These are phyloP conservation scores for Nothobranchius kuhntae DNA, from an alignment of 2,113 vertebrate genomes.

Conservation along the genomic window DNA sequence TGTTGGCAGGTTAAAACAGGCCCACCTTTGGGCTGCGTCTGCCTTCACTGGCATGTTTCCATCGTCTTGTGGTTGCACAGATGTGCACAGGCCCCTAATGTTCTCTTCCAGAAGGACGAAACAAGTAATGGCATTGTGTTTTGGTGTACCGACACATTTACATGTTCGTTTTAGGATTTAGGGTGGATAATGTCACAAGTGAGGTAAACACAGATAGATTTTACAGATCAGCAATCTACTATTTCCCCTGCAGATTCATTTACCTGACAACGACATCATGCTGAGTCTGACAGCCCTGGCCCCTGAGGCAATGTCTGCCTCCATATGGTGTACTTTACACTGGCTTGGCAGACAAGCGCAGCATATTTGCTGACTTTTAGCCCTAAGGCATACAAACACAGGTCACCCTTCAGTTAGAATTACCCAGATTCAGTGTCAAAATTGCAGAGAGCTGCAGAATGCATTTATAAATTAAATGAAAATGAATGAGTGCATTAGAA, in stretches of 20 bases:
- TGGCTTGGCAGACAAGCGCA: constrained; percentile 67
- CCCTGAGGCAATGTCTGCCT: constrained; percentile 43
- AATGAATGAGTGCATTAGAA: constrained; percentile 53
- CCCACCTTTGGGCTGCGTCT: constrained; percentile 44
- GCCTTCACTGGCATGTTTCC: constrained; percentile 52
- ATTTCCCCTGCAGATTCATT: constrained; percentile 36
- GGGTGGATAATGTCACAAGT: constrained; percentile 20
- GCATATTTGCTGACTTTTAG: constrained; percentile 58
- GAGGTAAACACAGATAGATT: constrained; percentile 46
- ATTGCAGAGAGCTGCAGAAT: constrained; percentile 62
- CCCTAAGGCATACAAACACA: constrained; percentile 65
- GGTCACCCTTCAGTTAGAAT: constrained; percentile 58
- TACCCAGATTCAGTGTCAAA: constrained; percentile 54
- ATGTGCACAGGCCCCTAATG: constrained; percentile 35
- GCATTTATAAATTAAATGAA: constrained; percentile 15
- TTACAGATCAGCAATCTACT: constrained; percentile 55
- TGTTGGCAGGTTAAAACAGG: constrained; percentile 45
- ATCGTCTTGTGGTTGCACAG: constrained; percentile 34
- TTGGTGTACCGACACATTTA: background rate
- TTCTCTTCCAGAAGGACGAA: constrained; percentile 3
- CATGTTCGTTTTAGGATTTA: background rate
- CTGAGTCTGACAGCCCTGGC: constrained; percentile 73
- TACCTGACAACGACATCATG: constrained; percentile 60
- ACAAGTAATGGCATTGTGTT: constrained; percentile 1
- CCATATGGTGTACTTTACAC: constrained; percentile 23